Percentiles rank a stretch among this genome's conserved stretches.
Evolutionary conservation across 2,113 vertebrate species (phyloP).

Genomic region (Toxotes jaculatrix): DNA sequence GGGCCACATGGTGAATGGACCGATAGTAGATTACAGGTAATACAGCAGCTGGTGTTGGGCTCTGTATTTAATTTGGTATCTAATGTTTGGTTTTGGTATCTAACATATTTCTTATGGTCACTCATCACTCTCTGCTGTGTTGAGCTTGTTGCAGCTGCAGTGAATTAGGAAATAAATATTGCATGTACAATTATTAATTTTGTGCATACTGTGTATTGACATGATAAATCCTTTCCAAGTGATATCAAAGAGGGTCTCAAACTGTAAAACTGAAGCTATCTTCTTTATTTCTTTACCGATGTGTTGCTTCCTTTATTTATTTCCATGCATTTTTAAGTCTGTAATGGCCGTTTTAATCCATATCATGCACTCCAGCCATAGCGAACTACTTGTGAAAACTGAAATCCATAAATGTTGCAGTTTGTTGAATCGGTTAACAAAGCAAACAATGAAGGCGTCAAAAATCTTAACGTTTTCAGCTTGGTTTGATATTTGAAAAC

Average conservation of each 20-base stretch:
- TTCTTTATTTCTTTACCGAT: background rate
- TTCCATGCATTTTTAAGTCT: no score
- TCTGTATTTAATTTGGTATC: background rate
- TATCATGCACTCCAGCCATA: background rate
- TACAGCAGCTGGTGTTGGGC: background rate
- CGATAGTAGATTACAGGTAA: background rate
- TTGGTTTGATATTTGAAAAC: slow-evolving; percentile 7
- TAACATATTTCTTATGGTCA: background rate
- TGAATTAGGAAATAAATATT: background rate
- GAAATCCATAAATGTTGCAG: background rate
- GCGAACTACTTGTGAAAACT: background rate
- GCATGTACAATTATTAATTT: background rate
- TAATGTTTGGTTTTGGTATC: background rate
- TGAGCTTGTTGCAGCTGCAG: background rate
- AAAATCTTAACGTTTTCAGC: slow-evolving; percentile 8
- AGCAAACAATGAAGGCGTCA: slow-evolving; percentile 7
- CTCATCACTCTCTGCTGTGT: background rate
- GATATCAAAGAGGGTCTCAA: background rate
- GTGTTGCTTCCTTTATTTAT: background rate
- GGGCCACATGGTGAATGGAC: background rate
- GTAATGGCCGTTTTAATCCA: background rate
- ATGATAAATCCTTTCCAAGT: background rate
- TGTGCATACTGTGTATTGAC: background rate
- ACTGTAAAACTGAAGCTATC: background rate
- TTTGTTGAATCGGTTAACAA: background rate